Evolutionary conservation across 2,888 invertebrate species (phyloP), one percentile per base, ranked within the genome.

Genomic region (Smittia sp.): DNA sequence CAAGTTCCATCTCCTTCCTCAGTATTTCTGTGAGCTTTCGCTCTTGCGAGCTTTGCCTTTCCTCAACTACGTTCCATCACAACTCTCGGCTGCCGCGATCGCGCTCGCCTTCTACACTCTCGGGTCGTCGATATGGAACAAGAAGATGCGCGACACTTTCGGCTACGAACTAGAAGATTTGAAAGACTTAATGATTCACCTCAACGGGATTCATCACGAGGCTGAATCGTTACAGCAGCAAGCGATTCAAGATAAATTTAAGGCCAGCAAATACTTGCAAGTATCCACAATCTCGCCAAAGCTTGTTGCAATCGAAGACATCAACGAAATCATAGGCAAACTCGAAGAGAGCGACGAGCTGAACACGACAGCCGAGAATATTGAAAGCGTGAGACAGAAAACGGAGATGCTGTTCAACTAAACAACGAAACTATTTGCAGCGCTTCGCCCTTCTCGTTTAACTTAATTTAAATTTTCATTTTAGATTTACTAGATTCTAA

Each of bases 181-280:
- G 74, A 85, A 86, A 76, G 83, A 86, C 18, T 89, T 92, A 76
- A 83, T 94, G 74, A 82, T 86, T 27, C 85, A 89, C 78, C 84
- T 96, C 74, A 87, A 88, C 74, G 85, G 87, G 77, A 87, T 92
- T 13, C 93, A 93, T 80, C 80, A 84, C 67, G 87, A 87, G 78
- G 90, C 93, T 1, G 80, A 85, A 6, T 84, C 82, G 52, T 85
- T 89, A 77, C 86, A 88, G 46, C 94, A 95, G 80, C 92, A 92
- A 80, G 94, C 96, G 66, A 91, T 96, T 76, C 88, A 89, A 76
- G 95, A 96, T 79, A 97, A 96, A 84, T 97, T 94, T 84, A 92
- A 89, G 81, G 85, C 83, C 77, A 87, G 85, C 80, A 91, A 91
- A 88, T 91, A 79, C 75, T 78, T 79, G 76, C 77, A 80, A 75